A percentile compares a stretch with the other conserved stretches of the same genome.
These are phyloP conservation scores for Orgyia antiqua DNA, from an alignment of 2,888 invertebrate genomes.

Conservation along the genomic window DNA sequence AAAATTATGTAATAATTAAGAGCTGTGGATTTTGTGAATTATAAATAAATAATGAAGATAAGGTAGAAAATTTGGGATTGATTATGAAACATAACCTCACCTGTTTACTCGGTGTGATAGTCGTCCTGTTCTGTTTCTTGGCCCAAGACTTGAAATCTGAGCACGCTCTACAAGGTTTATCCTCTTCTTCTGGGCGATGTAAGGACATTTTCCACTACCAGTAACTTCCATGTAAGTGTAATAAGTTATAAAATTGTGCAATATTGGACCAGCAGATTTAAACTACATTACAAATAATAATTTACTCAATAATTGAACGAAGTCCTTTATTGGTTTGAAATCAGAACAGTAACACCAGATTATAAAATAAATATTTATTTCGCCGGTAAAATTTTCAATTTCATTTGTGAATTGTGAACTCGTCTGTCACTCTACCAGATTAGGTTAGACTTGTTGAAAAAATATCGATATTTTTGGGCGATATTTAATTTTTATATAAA, in stretches of 20 bases:
- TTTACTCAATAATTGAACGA: conserved; percentile 2
- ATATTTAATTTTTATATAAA: too few relatives aligned
- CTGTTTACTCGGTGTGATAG: conserved; percentile 39
- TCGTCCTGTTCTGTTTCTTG: conserved; percentile 73
- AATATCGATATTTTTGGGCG: too few relatives aligned
- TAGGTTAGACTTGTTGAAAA: too few relatives aligned
- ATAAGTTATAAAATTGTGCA: conserved; percentile 36
- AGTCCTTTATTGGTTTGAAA: not conserved
- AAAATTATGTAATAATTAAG: too few relatives aligned
- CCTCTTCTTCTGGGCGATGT: conserved; percentile 57
- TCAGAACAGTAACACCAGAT: not conserved
- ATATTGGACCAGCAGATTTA: conserved; percentile 10
- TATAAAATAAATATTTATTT: conserved; percentile 8
- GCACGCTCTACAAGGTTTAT: conserved; percentile 82
- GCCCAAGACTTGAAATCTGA: conserved; percentile 86
- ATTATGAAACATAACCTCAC: conserved; percentile 42
- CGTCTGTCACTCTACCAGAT: too few relatives aligned
- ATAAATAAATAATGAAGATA: too few relatives aligned
- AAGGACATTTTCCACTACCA: conserved; percentile 43
- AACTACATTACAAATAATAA: conserved; percentile 17
- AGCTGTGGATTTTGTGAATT: too few relatives aligned
- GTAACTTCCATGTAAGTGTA: conserved; percentile 27
- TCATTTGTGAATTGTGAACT: too few relatives aligned
- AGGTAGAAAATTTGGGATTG: conserved; percentile 17
- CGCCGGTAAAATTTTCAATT: conserved; percentile 9